Evolutionary conservation across 2,797 vertebrate species (phyloP).

Genomic region (Stomatorhinus walkeri): DNA sequence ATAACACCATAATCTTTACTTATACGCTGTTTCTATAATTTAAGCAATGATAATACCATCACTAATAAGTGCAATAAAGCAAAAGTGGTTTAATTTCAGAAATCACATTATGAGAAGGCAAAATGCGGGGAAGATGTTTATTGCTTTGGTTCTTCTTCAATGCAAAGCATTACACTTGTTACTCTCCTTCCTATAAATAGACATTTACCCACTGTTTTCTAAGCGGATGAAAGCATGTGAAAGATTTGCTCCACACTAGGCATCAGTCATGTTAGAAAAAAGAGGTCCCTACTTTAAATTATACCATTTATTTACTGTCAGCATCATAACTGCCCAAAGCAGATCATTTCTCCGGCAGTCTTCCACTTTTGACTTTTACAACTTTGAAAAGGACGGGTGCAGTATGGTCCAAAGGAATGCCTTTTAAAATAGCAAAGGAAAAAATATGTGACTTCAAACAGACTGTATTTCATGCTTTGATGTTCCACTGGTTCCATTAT

Average conservation of each 20-base stretch:
- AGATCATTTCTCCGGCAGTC: neutral
- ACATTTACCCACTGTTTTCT: neutral
- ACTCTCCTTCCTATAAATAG: neutral
- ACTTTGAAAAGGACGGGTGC: constrained; percentile 20
- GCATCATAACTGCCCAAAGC: neutral
- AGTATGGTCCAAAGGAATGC: constrained; percentile 26
- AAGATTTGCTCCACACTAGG: neutral
- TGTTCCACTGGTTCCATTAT: constrained; percentile 43
- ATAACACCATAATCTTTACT: neutral
- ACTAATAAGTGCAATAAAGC: neutral
- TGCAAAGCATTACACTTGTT: neutral
- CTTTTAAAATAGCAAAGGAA: constrained; percentile 33
- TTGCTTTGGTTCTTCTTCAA: neutral
- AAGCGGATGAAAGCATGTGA: neutral
- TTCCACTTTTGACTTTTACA: neutral
- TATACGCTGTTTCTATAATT: neutral
- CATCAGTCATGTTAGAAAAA: neutral
- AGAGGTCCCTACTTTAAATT: neutral
- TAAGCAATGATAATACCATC: neutral
- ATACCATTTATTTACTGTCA: neutral
- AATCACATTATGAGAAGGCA: neutral
- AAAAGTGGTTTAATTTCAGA: neutral
- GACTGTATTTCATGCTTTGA: constrained; percentile 46
- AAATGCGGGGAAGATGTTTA: neutral
- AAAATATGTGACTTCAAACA: constrained; percentile 42